Evolutionary conservation across 1,140 invertebrate genomes (phyloP).

Genomic region (Pseudomyrmex sp.): DNA sequence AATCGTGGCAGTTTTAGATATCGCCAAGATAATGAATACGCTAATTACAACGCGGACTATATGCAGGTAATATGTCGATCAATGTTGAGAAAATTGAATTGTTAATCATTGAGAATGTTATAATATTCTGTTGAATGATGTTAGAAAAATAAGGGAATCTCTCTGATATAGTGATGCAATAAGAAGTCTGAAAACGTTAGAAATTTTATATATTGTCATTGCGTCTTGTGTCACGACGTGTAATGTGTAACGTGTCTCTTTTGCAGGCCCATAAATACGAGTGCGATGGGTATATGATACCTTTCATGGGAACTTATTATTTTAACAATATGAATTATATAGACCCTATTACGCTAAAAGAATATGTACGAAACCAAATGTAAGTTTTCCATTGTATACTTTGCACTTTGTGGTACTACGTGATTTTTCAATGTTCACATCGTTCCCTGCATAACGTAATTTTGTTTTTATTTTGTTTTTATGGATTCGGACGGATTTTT

Average conservation of each 20-base stretch:
- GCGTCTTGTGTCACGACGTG: background rate
- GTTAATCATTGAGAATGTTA: background rate
- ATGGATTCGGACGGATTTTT: conserved; percentile 98
- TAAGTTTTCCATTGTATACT: conserved; percentile 84
- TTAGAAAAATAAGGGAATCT: conserved; percentile 36
- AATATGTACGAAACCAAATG: conserved; percentile 94
- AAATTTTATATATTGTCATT: conserved; percentile 16
- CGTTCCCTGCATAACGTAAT: too few relatives aligned
- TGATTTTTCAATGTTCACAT: background rate
- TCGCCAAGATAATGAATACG: conserved; percentile 84
- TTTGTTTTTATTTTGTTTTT: conserved; percentile 75
- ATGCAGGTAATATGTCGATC: conserved; percentile 80
- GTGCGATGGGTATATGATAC: conserved; percentile 86
- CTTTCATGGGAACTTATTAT: conserved; percentile 88
- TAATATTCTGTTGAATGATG: conserved; percentile 28
- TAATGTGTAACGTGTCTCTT: background rate
- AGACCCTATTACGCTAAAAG: conserved; percentile 88
- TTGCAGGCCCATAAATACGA: conserved; percentile 80
- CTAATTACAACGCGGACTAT: conserved; percentile 84
- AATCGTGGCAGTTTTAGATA: conserved; percentile 78
- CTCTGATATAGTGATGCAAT: conserved; percentile 53
- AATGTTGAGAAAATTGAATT: conserved; percentile 3
- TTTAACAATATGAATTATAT: conserved; percentile 86
- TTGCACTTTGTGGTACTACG: conserved; percentile 5
- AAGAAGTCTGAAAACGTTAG: conserved; percentile 69